These are phyloP conservation scores for Prunella fulvescens DNA, from an alignment of 2,113 vertebrate genomes.

Conservation along the genomic window DNA sequence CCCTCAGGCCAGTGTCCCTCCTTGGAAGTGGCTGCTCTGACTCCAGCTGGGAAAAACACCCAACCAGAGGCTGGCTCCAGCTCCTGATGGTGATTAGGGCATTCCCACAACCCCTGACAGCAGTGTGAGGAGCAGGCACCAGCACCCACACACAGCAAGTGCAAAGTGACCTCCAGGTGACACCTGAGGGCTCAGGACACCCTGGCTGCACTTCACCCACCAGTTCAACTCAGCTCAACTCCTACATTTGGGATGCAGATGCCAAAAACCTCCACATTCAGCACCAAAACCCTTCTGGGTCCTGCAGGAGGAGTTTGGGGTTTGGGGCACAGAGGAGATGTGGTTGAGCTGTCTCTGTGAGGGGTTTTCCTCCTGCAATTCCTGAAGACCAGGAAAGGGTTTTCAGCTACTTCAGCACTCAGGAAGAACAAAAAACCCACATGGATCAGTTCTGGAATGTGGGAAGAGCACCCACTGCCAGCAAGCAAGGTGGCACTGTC, in stretches of 20 bases:
- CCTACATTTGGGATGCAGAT: background rate
- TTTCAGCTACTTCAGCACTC: background rate
- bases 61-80: background rate
- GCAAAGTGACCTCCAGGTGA: background rate
- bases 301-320: background rate
- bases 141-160: background rate
- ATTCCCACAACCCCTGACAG: background rate
- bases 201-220: background rate
- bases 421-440: background rate
- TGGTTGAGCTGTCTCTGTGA: accelerated
- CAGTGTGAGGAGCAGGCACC: background rate
- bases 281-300: background rate
- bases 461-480: background rate
- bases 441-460: background rate
- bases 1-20: background rate
- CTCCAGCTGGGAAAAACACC: background rate
- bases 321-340: background rate
- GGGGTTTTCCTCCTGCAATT: background rate
- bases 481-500: background rate
- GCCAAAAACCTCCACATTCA: background rate
- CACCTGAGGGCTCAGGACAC: background rate
- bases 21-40: background rate
- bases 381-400: background rate
- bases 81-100: accelerated
- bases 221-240: background rate